Conservation (phyloP, 1,140 invertebrate genomes). For the Centruroides vittatus region DNA sequence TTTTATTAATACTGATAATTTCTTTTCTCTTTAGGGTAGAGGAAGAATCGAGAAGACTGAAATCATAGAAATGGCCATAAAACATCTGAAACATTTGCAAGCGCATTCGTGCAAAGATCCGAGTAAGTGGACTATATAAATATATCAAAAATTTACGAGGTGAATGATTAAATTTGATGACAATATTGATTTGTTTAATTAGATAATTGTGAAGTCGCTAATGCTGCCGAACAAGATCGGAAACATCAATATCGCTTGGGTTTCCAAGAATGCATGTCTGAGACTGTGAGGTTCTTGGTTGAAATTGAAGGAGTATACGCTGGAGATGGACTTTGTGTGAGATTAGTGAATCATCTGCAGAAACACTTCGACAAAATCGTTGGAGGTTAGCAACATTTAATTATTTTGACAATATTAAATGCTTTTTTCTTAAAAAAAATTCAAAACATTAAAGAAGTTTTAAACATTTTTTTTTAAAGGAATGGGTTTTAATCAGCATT, state of each 20-base stretch:
- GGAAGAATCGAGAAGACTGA: slow-evolving; percentile 94
- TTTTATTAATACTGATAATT: neutral
- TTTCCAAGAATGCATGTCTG: slow-evolving; percentile 77
- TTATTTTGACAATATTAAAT: too few relatives aligned
- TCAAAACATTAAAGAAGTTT: too few relatives aligned
- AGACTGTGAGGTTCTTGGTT: slow-evolving; percentile 74
- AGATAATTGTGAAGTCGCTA: slow-evolving; percentile 17
- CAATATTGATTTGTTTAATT: neutral
- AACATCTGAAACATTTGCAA: slow-evolving; percentile 77
- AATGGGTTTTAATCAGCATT: too few relatives aligned
- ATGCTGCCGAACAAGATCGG: slow-evolving; percentile 17
- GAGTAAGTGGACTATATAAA: slow-evolving; percentile 6
- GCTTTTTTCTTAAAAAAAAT: too few relatives aligned
- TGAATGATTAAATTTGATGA: too few relatives aligned
- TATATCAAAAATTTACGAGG: too few relatives aligned
- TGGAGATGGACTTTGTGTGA: slow-evolving; percentile 60
- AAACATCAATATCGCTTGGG: slow-evolving; percentile 53
- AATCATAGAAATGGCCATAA: slow-evolving; percentile 96
- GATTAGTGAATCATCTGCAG: slow-evolving; percentile 66
- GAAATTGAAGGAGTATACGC: slow-evolving; percentile 65
- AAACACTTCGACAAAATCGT: slow-evolving; percentile 56
- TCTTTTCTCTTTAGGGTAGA: slow-evolving; percentile 40
- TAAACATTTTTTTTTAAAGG: too few relatives aligned
- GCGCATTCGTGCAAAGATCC: slow-evolving; percentile 24
- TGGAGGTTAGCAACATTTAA: slow-evolving; percentile 2